Conservation (phyloP, 2,113 vertebrate genomes). For the Osmerus eperlanus region DNA sequence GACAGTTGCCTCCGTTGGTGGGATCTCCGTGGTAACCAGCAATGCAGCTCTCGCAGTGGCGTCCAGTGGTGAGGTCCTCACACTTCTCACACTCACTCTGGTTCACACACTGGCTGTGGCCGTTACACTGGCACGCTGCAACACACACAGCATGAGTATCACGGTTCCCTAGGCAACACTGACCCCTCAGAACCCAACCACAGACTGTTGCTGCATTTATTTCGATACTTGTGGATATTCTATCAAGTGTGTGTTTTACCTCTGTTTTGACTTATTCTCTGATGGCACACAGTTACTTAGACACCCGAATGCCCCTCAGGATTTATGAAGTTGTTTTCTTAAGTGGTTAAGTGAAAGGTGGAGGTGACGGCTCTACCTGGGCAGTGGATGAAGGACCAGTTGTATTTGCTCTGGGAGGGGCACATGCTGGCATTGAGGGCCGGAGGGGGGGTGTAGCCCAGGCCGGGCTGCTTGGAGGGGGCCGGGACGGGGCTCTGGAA, state of each 20-base stretch:
- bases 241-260: no score
- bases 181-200: no score
- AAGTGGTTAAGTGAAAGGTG: background rate
- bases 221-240: no score
- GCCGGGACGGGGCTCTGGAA: conserved; percentile 77
- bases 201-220: no score
- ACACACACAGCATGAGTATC: background rate
- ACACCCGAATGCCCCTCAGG: no score
- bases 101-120: conserved; percentile 93
- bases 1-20: conserved; percentile 93
- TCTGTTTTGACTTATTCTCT: no score
- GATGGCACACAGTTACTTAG: no score
- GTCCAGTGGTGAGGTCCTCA: conserved; percentile 91
- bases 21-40: conserved; percentile 96
- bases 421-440: conserved; percentile 90
- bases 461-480: conserved; percentile 74
- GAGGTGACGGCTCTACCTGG: conserved; percentile 74
- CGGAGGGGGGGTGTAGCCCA: conserved; percentile 71
- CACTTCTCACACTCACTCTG: conserved; percentile 94
- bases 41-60: conserved; percentile 91
- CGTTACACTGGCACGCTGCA: conserved; percentile 95
- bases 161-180: no score
- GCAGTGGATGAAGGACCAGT: conserved; percentile 97
- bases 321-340: background rate
- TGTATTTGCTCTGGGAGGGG: conserved; percentile 76